A percentile compares a stretch with the other conserved stretches of the same genome.
Conservation (phyloP, 2,888 invertebrate species). For the Osmoderma eremita region DNA sequence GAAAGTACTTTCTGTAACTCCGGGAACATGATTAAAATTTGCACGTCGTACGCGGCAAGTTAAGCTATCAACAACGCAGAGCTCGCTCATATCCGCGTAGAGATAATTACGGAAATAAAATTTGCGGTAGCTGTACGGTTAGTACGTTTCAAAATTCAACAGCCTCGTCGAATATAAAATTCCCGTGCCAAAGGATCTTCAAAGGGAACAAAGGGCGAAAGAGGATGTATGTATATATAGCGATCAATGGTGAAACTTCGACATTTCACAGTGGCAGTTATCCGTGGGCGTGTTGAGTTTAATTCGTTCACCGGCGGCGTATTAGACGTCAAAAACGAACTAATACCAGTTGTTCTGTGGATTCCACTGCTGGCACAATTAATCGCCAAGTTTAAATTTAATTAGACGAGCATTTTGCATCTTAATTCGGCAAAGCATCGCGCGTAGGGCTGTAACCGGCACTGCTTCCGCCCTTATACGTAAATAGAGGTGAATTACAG, state of each 20-base stretch:
- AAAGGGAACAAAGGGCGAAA: conserved; percentile 7
- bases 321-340: conserved; percentile 24
- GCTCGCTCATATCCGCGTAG: neutral
- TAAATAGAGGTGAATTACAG: conserved; percentile 22
- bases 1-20: too few relatives aligned
- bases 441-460: neutral
- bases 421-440: conserved; percentile 29
- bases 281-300: conserved; percentile 19
- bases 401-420: conserved; percentile 34
- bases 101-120: conserved; percentile 15
- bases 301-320: conserved; percentile 14
- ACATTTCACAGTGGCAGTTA: neutral
- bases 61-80: conserved; percentile 1
- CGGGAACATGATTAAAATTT: neutral
- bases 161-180: neutral
- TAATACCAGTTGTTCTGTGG: conserved; percentile 13
- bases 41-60: neutral
- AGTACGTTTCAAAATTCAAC: neutral
- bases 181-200: conserved; percentile 12
- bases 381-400: conserved; percentile 33
- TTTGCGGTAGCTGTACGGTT: neutral
- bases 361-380: conserved; percentile 19
- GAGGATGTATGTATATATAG: neutral
- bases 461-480: conserved; percentile 16
- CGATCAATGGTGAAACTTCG: conserved; percentile 1